These are phyloP conservation scores for Hiodon alosoides DNA, from an alignment of 2,113 vertebrate genomes.

Conservation along the genomic window DNA sequence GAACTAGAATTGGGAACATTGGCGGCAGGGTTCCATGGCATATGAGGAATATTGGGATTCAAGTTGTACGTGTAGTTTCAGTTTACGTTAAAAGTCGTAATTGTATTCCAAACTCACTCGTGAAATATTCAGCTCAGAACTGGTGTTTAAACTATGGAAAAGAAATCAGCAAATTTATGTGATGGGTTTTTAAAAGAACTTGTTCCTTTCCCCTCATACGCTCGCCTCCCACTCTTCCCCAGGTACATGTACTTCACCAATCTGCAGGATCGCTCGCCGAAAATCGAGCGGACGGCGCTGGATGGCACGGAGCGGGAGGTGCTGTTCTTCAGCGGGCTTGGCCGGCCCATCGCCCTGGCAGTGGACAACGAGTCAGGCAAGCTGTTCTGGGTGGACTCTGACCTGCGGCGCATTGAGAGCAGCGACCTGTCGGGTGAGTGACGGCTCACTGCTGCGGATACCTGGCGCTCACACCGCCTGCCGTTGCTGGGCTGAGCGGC, in stretches of 20 bases:
- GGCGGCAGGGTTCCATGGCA: no score
- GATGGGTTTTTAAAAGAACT: neutral
- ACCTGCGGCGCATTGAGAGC: conserved; percentile 91
- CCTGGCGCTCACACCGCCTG: no score
- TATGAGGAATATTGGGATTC: no score
- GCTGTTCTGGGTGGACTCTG: conserved; percentile 94
- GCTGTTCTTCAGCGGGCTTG: conserved; percentile 86
- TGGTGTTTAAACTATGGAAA: conserved; percentile 27
- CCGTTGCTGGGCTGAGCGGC: no score
- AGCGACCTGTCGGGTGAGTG: conserved; percentile 89
- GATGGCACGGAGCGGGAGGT: conserved; percentile 95
- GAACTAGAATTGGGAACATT: no score
- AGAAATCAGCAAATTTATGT: conserved; percentile 31
- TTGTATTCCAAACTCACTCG: neutral
- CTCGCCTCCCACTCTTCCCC: conserved; percentile 11
- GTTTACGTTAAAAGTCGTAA: neutral
- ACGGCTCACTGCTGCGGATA: no score
- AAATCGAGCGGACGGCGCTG: conserved; percentile 89
- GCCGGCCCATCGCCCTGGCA: conserved; percentile 82
- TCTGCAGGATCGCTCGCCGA: conserved; percentile 86
- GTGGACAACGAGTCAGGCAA: conserved; percentile 86
- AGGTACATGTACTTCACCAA: conserved; percentile 99
- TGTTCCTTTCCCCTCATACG: neutral
- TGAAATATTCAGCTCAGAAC: no score
- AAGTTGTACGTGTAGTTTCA: no score